These are phyloP conservation scores for Malurus alboscapulatus DNA, from an alignment of 2,113 vertebrate genomes.

Conservation along the genomic window DNA sequence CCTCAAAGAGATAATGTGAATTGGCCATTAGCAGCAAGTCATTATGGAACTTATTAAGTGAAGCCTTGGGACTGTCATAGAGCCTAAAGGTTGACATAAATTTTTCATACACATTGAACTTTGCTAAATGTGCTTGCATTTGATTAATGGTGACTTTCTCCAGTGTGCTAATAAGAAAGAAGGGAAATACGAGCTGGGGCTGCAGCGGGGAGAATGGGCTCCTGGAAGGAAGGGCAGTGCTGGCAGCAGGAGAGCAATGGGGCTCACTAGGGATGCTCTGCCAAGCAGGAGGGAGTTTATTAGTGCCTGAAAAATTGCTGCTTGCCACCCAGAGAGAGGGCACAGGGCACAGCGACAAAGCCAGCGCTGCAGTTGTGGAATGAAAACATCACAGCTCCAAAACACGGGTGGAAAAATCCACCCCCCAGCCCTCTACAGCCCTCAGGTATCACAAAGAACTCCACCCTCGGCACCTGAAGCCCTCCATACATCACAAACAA, in stretches of 20 bases:
- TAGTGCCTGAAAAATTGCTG: not conserved
- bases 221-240: not conserved
- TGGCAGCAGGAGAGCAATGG: not conserved
- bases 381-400: not conserved
- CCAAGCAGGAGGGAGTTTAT: not conserved
- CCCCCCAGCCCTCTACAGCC: not conserved
- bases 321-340: not conserved
- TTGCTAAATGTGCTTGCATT: constrained; percentile 54
- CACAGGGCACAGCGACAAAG: not conserved
- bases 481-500: not conserved
- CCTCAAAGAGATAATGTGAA: constrained; percentile 41
- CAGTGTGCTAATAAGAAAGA: not conserved
- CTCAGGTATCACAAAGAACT: not conserved
- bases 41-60: constrained; percentile 64
- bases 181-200: not conserved
- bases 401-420: not conserved
- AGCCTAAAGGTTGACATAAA: constrained; percentile 66
- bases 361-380: not conserved
- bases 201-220: not conserved
- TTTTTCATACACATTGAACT: constrained; percentile 64
- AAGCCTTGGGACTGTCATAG: constrained; percentile 49
- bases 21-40: constrained; percentile 36
- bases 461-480: not conserved
- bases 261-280: not conserved
- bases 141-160: constrained; percentile 64